Conservation (phyloP, 64 coral and sea anemone species). For the Astreopora myriophthalma region DNA sequence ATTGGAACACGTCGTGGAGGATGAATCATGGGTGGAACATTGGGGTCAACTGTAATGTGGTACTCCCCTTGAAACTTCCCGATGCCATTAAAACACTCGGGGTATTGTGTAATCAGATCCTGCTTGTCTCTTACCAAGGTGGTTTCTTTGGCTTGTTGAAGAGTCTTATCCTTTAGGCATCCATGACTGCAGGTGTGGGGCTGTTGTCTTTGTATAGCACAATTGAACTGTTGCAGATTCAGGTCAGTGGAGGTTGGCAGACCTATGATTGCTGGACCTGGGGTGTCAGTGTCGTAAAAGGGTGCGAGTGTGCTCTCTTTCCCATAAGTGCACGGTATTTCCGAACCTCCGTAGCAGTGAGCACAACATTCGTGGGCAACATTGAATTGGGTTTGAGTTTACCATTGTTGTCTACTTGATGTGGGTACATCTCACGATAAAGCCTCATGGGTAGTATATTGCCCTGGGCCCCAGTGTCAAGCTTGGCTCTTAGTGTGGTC, state of each 20-base stretch:
- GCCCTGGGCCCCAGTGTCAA: no score
- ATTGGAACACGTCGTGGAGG: slow-evolving; percentile 1
- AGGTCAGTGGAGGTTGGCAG: not conserved
- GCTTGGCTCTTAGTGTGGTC: slow-evolving; percentile 41
- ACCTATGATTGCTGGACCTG: slow-evolving; percentile 7
- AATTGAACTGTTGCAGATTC: no score
- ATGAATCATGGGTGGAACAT: slow-evolving; percentile 33
- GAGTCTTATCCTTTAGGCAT: not conserved
- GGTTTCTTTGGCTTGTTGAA: not conserved
- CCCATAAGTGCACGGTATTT: slow-evolving; percentile 13
- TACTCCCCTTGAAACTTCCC: slow-evolving; percentile 48
- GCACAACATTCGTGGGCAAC: slow-evolving; percentile 11
- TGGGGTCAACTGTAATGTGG: slow-evolving; percentile 30
- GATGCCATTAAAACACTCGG: slow-evolving; percentile 34
- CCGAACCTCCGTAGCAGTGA: slow-evolving; percentile 53
- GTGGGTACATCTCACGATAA: slow-evolving; percentile 46
- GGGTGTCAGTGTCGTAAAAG: slow-evolving; percentile 48
- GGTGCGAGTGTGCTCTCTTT: not conserved
- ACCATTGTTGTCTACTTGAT: slow-evolving; percentile 2
- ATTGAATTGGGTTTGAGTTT: not conserved
- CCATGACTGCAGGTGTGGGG: no score
- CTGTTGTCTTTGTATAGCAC: not conserved
- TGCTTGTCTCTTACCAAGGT: not conserved
- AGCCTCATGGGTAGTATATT: slow-evolving; percentile 58
- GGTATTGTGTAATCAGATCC: slow-evolving; percentile 26